A percentile compares a stretch with the other conserved stretches of the same genome.
These are phyloP conservation scores for Masticophis lateralis DNA, from an alignment of 2,797 vertebrate genomes.

Conservation along the genomic window DNA sequence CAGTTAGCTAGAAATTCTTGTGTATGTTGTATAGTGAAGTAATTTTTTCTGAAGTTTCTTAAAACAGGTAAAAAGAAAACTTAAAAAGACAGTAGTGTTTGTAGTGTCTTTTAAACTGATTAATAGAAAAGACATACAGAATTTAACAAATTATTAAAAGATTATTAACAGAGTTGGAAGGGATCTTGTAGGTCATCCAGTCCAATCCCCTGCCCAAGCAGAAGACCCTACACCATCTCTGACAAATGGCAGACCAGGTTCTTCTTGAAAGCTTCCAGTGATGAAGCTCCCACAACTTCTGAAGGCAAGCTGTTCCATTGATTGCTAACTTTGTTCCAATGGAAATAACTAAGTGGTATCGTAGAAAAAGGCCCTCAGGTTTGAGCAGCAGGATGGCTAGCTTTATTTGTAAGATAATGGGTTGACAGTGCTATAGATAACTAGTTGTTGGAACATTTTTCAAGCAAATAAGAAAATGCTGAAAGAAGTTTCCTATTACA, in stretches of 20 bases:
- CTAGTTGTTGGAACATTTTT: neutral
- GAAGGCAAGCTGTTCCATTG: too few relatives aligned
- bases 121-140: neutral
- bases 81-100: too few relatives aligned
- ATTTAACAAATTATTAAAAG: too few relatives aligned
- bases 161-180: too few relatives aligned
- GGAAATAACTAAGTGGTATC: neutral
- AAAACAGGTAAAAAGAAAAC: neutral
- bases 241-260: too few relatives aligned
- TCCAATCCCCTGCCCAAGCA: too few relatives aligned
- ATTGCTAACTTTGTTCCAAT: too few relatives aligned
- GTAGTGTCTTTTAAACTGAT: neutral
- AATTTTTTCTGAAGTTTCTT: neutral
- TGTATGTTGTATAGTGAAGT: neutral
- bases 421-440: neutral
- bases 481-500: neutral
- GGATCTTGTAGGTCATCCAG: too few relatives aligned
- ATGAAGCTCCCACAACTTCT: too few relatives aligned
- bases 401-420: neutral
- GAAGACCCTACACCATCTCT: too few relatives aligned
- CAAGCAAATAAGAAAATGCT: neutral
- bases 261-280: too few relatives aligned
- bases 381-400: neutral
- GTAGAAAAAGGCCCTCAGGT: neutral
- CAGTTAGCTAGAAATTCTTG: neutral